Evolutionary conservation across 2,888 invertebrate species (phyloP).

Genomic region (Nudaria mundana): DNA sequence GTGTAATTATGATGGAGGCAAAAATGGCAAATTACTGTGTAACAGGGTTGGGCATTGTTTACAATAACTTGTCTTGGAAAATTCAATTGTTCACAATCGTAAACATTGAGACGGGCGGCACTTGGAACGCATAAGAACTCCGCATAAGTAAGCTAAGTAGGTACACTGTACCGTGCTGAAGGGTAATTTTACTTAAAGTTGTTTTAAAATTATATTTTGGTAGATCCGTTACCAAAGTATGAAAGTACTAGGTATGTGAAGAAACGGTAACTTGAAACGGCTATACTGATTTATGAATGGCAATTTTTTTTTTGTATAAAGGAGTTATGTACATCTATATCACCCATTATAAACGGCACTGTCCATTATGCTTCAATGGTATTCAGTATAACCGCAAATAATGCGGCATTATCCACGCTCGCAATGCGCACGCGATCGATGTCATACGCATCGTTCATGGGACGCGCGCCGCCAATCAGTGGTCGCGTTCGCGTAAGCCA

Average conservation of each 20-base stretch:
- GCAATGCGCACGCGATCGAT: constrained; percentile 41
- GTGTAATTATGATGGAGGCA: too few relatives aligned
- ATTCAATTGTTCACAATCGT: neutral
- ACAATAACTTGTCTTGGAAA: constrained; percentile 1
- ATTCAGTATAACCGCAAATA: constrained; percentile 60
- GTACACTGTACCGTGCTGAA: too few relatives aligned
- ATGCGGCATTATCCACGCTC: constrained; percentile 53
- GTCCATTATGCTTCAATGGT: constrained; percentile 34
- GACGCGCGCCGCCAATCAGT: constrained; percentile 8
- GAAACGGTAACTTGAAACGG: too few relatives aligned
- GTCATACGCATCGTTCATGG: constrained; percentile 16
- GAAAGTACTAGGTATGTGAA: too few relatives aligned
- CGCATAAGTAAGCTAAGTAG: too few relatives aligned
- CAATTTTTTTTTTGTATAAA: too few relatives aligned
- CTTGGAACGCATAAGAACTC: neutral
- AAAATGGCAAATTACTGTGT: too few relatives aligned
- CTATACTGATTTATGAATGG: too few relatives aligned
- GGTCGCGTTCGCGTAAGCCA: neutral
- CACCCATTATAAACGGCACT: constrained; percentile 36
- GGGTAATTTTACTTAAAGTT: too few relatives aligned
- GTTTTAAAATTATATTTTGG: too few relatives aligned
- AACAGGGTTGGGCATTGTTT: constrained; percentile 1
- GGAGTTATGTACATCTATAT: constrained; percentile 18
- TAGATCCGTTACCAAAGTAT: too few relatives aligned
- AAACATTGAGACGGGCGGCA: neutral